Evolutionary conservation across 2,113 vertebrate species (phyloP), one percentile per base, ranked within the genome.

Genomic region (Dicentrarchus labrax): DNA sequence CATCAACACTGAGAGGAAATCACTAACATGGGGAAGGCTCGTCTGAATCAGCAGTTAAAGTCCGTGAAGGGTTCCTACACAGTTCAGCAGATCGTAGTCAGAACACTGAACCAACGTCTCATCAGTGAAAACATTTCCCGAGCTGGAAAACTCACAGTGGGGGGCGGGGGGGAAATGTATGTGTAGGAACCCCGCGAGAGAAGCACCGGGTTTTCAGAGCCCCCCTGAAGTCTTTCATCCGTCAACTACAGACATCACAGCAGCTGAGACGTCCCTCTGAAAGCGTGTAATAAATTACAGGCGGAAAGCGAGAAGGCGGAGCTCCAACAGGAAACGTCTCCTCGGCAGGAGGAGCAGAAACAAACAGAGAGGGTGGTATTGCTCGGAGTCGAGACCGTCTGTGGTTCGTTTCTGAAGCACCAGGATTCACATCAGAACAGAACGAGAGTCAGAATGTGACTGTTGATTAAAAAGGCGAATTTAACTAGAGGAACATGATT

Each of bases 181-280:
- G 39, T 5, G 11, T n/a, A 64, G 70, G 80, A 75, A 71, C 64
- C 75, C 43, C 1, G 2, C 1, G 0, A 70, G 9, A 10, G 0
- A 88, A 88, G 86, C 86, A 88, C 86, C 86, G 51, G 56, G 54
- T 80, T 39, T 47, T 69, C 54, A 72, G 71, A 78, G 74, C 7
- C 64, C 19, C 7, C 64, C 19, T 73, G 50, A 78, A 72, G 53
- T 62, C 78, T 60, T 51, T 38, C 2, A 36, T 30, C 30, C 53
- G 30, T 22, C 64, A 4, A 43, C 54, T 15, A 13, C 70, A 69
- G 53, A 74, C 79, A 30, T 54, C 19, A 59, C 48, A 64, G 50
- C 78, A 72, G 59, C 70, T 0, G 41, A 74, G 74, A 73, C 48
- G 24, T 12, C 30, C 4, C 48, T 50, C 22, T 0, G 45, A 43